Percentiles rank a stretch among this genome's conserved stretches.
Evolutionary conservation across 2,888 invertebrate species (phyloP).

Genomic region (Notodonta ziczac): DNA sequence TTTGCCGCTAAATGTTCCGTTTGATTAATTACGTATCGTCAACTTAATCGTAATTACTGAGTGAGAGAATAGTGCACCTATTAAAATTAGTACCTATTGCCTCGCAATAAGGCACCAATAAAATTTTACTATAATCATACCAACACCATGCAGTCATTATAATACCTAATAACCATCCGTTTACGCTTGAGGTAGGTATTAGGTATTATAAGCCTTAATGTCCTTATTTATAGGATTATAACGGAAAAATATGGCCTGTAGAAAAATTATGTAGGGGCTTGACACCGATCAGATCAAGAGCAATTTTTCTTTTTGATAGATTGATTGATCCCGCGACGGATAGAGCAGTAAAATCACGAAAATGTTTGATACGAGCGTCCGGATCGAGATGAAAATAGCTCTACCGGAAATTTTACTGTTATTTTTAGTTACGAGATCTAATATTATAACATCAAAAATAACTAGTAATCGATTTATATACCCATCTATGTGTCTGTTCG

Average conservation of each 20-base stretch:
- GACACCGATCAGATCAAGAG: not conserved
- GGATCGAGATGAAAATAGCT: not conserved
- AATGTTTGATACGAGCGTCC: not conserved
- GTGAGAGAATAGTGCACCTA: not conserved
- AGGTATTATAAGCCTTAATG: no score
- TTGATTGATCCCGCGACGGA: not conserved
- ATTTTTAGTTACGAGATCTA: not conserved
- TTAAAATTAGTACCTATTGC: not conserved
- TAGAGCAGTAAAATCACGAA: not conserved
- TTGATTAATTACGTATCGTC: slow-evolving; percentile 26
- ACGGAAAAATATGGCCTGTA: no score
- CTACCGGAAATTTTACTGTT: not conserved
- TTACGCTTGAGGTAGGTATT: no score
- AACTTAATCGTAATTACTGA: slow-evolving; percentile 31
- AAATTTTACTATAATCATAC: no score
- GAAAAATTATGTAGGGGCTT: not conserved
- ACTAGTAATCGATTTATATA: no score
- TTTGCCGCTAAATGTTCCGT: slow-evolving; percentile 3
- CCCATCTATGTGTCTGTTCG: no score
- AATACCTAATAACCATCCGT: no score
- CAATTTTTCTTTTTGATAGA: not conserved
- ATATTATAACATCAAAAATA: no score
- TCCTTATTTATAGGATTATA: no score
- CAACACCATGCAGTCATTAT: no score
- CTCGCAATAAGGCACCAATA: no score